Percentiles rank a stretch among this genome's conserved stretches.
These are phyloP conservation scores for Suncus etruscus DNA, from an alignment of 2,113 vertebrate species.

Conservation along the genomic window DNA sequence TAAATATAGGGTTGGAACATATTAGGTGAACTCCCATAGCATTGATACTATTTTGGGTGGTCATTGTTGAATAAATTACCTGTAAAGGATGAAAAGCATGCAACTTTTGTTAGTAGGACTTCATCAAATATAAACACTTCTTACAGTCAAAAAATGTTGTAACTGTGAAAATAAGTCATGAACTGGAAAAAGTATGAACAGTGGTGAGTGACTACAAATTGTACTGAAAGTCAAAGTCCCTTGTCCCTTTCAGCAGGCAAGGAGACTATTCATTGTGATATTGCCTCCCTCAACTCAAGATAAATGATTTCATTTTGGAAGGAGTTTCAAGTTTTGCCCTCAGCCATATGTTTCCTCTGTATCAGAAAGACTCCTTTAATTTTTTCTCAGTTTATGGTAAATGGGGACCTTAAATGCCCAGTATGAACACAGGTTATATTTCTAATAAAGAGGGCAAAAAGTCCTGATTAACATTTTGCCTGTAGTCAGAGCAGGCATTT, in stretches of 20 bases:
- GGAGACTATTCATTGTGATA: background rate
- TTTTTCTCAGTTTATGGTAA: background rate
- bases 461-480: background rate
- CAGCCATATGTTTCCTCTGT: background rate
- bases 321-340: no score
- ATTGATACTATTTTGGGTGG: background rate
- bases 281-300: background rate
- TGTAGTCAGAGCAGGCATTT: background rate
- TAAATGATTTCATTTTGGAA: background rate
- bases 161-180: background rate
- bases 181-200: background rate
- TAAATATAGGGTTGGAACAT: background rate
- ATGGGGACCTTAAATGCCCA: background rate
- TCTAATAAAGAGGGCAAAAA: background rate
- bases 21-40: background rate
- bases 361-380: background rate
- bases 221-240: background rate
- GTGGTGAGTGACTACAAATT: background rate
- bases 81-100: background rate
- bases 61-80: slow-evolving; percentile 21
- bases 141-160: background rate
- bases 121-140: slow-evolving; percentile 3
- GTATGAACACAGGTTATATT: background rate
- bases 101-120: background rate
- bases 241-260: background rate